phyloP scores from a whole-genome alignment of 2,113 vertebrate species.

The Pelvicachromis taeniatus region DNA sequence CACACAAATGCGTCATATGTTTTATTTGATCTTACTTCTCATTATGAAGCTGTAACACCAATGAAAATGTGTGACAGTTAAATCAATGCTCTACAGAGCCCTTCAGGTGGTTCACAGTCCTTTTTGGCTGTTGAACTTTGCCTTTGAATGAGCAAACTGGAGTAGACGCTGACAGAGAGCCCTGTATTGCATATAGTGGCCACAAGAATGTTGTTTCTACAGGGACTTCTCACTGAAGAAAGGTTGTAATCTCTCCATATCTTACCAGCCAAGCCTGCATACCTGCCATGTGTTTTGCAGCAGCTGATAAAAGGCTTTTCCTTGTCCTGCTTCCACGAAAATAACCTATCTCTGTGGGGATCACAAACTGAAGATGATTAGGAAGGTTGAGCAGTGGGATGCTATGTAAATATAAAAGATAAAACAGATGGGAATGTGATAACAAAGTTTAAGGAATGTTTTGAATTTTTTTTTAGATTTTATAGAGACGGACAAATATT shows the following conservation, averaged over 20 bases:
- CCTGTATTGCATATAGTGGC: not conserved
- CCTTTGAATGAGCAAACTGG: not conserved
- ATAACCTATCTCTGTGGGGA: slow-evolving; percentile 25
- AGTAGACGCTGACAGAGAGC: not conserved
- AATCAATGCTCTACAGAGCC: not conserved
- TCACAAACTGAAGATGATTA: not conserved
- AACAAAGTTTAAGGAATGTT: not conserved
- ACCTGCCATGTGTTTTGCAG: slow-evolving; percentile 3
- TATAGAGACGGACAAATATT: not conserved
- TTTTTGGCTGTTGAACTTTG: not conserved
- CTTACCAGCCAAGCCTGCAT: slow-evolving; percentile 7
- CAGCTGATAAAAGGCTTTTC: slow-evolving; percentile 19
- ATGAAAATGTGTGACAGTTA: not conserved
- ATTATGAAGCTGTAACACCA: not conserved
- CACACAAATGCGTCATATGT: accelerated
- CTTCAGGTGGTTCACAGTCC: not conserved
- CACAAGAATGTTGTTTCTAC: not conserved
- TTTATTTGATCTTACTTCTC: not conserved
- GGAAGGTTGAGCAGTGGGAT: not conserved
- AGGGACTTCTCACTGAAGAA: not conserved
- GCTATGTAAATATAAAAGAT: not conserved
- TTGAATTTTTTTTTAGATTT: not conserved
- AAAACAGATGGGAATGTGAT: not conserved
- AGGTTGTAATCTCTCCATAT: not conserved
- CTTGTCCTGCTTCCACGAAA: slow-evolving; percentile 8